Evolutionary conservation across 2,797 vertebrate species (phyloP), one percentile per base, ranked within the genome.

Genomic region (Alosa sapidissima): DNA sequence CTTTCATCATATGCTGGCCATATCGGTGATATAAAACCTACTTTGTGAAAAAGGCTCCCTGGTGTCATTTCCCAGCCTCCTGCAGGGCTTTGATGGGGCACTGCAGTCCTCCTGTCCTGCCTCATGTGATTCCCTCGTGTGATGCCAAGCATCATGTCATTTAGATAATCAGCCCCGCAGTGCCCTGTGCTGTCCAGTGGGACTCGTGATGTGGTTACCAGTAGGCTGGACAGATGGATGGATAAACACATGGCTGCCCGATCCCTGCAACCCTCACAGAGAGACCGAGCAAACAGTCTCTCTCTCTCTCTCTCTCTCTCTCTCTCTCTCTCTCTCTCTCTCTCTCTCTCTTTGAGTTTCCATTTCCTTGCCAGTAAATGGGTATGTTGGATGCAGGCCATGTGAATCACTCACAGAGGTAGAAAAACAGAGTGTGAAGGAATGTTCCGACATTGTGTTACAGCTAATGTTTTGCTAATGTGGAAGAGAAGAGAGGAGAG

Each of bases 121-220:
- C 13, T 41, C 13, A 1, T 75, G 68, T 41, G 62, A 68, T n/a
- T 68, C 62, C 62, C 62, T 33, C 62, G 62, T 65, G 28, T 28
- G 28, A 28, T 28, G 62, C 62, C n/a, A n/a, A 10, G 24, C 24
- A 13, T 62, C 62, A 68, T 14, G 28, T 36, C 62, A 68, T 36
- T 3, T 65, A 65, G 36, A 75, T 75, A 75, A 75, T 75, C 68
- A 75, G 33, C 68, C 68, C 68, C 14, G 36, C 62, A 75, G 33
- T 16, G 68, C 24, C 11, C 62, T 33, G 62, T 1, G n/a, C 62
- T 13, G 28, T 33, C 9, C 62, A 65, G 62, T 24, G 24, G 19
- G 55, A 19, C 55, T 58, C 19, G 21, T 58, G 55, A 58, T 58
- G 19, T 19, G 19, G 3, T 41, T 33, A 33, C 11, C 68, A 41